Evolutionary conservation across 2,113 vertebrate species (phyloP).

Genomic region (Tauraco erythrolophus): DNA sequence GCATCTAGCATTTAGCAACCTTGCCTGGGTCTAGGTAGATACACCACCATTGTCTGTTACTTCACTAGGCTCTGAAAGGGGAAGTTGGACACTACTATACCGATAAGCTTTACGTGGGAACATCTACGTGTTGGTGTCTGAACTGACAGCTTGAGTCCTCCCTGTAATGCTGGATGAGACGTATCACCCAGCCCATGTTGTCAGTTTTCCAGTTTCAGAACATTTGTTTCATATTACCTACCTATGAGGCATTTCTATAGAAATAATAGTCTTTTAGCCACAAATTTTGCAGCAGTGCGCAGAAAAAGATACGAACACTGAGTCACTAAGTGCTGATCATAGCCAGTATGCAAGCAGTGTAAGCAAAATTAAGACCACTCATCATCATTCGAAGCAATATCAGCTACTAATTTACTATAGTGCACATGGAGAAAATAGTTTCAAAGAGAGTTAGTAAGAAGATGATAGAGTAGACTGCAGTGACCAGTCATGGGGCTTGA

Average conservation of each 20-base stretch:
- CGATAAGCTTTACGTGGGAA: not conserved
- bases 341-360: not conserved
- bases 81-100: not conserved
- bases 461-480: not conserved
- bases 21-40: not conserved
- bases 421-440: not conserved
- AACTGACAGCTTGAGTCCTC: not conserved
- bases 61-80: not conserved
- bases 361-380: not conserved
- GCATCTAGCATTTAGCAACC: not conserved
- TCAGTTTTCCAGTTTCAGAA: not conserved
- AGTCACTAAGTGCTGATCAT: not conserved
- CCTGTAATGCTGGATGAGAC: not conserved
- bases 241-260: not conserved
- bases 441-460: not conserved
- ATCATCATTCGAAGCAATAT: not conserved
- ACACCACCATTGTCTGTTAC: not conserved
- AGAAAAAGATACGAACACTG: not conserved
- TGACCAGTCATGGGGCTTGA: not conserved
- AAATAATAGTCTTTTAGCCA: not conserved
- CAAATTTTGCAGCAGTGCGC: not conserved
- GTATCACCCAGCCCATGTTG: not conserved
- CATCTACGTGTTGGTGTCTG: not conserved
- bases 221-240: not conserved
- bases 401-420: not conserved